phyloP scores from a whole-genome alignment of 1,140 invertebrate genomes.

The Rhyzopertha dominica region DNA sequence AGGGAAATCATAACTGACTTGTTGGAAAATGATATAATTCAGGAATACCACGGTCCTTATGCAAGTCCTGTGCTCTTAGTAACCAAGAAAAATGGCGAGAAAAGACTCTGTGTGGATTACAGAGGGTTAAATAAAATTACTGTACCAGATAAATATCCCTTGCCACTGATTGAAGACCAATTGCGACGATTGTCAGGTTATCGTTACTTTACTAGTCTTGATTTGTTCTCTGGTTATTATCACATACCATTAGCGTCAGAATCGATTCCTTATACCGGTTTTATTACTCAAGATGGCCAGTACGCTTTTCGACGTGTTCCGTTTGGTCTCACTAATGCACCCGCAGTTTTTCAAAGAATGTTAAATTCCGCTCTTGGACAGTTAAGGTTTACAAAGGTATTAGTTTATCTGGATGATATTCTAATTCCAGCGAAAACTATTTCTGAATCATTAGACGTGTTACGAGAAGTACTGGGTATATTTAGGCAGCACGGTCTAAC shows the following conservation, averaged over 20 bases:
- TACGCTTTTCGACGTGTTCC: conserved; percentile 30
- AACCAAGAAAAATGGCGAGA: conserved; percentile 31
- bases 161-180: conserved; percentile 36
- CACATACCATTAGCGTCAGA: conserved; percentile 33
- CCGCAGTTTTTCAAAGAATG: conserved; percentile 22
- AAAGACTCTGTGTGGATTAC: conserved; percentile 34
- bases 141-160: conserved; percentile 27
- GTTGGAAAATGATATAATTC: conserved; percentile 18
- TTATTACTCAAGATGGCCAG: conserved; percentile 26
- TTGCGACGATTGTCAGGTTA: conserved; percentile 40
- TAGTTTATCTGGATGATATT: conserved; percentile 38
- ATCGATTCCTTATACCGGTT: conserved; percentile 26
- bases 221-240: conserved; percentile 29
- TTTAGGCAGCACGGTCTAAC: conserved; percentile 2
- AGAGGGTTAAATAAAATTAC: conserved; percentile 30
- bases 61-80: conserved; percentile 24
- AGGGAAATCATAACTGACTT: conserved; percentile 24
- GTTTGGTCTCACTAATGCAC: conserved; percentile 28
- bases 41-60: conserved; percentile 28
- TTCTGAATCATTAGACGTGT: background rate
- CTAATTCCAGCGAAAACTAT: conserved; percentile 25
- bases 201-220: conserved; percentile 32
- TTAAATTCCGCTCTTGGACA: conserved; percentile 18
- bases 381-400: conserved; percentile 19
- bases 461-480: conserved; percentile 3